Evolutionary conservation across 2,888 invertebrate genomes (phyloP), one percentile per base, ranked within the genome.

Genomic region (Netelia inedita): DNA sequence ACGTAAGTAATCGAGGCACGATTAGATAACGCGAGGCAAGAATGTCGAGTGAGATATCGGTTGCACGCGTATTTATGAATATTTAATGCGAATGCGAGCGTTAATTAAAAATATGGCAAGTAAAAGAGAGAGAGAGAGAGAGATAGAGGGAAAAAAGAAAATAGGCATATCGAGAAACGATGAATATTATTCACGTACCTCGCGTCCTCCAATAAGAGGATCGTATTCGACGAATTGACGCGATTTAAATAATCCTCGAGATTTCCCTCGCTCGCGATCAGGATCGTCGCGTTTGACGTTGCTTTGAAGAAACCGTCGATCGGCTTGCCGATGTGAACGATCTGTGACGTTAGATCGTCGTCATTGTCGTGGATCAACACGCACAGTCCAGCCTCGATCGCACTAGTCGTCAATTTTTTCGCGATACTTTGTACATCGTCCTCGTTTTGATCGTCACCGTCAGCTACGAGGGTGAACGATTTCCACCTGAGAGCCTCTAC

Each of bases 401-500:
- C 92, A 14, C 87, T 89, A 73, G 87, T 88, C 1, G 91, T 93
- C 41, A 93, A 81, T 86, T 91, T 92, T 72, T 91, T 92, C 0
- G 92, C 92, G 68, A 93, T 91, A 76, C 91, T 91, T 66, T 92
- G 92, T 41, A 91, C 73, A 72, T 92, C 91, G 66, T 92, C 91
- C 2, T 92, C 90, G 61, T 86, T 86, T 19, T 89, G 89, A 11
- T 91, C 90, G 41, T 91, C 90, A 1, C 86, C 83, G 66, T 91
- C 86, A 10, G 90, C 88, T 5, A 90, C 87, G 41, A 93, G 83
- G 6, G 91, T 90, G 82, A 93, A 93, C 23, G 92, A 91, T 69
- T 93, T 93, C 94, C 94, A 94, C 66, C 91, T 91, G 6, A 94
- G 81, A 21, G 89, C 87, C 28, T 92, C 87, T 11, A 93, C 81